Evolutionary conservation across 2,113 vertebrate genomes (phyloP).

Genomic region (Nematolebias whitei): DNA sequence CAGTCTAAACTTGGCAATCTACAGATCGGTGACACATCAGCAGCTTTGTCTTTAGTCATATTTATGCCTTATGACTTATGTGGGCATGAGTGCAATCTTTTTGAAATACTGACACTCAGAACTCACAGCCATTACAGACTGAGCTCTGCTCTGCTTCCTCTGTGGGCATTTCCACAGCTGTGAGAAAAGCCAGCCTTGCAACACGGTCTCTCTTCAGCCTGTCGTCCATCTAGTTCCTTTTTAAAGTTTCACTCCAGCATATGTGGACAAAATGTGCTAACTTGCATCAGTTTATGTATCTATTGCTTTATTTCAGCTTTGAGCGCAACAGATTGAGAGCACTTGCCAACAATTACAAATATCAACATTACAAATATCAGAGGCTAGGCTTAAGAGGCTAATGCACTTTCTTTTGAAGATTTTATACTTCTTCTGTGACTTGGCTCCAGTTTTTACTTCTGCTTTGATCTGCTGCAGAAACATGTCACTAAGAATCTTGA

Average conservation of each 20-base stretch:
- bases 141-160: conserved; percentile 36
- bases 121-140: conserved; percentile 47
- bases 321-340: neutral
- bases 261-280: neutral
- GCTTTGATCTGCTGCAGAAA: conserved; percentile 41
- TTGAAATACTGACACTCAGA: conserved; percentile 58
- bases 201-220: conserved; percentile 31
- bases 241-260: conserved; percentile 25
- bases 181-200: conserved; percentile 52
- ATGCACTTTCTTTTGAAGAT: conserved; percentile 20
- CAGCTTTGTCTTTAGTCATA: conserved; percentile 64
- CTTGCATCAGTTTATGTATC: neutral
- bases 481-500: conserved; percentile 25
- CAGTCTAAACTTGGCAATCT: conserved; percentile 69
- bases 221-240: conserved; percentile 17
- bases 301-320: neutral
- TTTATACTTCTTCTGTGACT: conserved; percentile 22
- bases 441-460: conserved; percentile 25
- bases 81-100: conserved; percentile 39
- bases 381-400: neutral
- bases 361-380: neutral
- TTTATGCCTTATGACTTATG: conserved; percentile 69
- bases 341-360: no score
- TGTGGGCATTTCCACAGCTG: conserved; percentile 41
- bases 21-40: conserved; percentile 71